Conservation (phyloP, 2,888 invertebrate species). For the Bimastos eiseni region DNA sequence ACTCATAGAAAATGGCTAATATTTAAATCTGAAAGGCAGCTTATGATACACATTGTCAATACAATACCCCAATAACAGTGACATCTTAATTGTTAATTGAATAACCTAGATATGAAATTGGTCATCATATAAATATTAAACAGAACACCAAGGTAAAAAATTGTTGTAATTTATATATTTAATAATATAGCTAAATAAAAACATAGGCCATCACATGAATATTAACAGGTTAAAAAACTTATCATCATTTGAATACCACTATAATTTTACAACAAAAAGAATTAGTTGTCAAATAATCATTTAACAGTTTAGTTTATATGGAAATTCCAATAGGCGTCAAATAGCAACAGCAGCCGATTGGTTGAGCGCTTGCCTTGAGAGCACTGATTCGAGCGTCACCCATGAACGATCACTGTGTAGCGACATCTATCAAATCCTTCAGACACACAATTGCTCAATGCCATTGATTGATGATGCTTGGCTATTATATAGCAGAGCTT, state of each 20-base stretch:
- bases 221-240: not conserved
- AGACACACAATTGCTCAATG: too few relatives aligned
- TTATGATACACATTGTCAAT: not conserved
- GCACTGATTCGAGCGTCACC: too few relatives aligned
- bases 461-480: too few relatives aligned
- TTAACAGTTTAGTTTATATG: too few relatives aligned
- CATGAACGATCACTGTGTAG: too few relatives aligned
- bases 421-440: too few relatives aligned
- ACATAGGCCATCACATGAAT: not conserved
- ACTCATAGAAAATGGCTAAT: not conserved
- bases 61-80: not conserved
- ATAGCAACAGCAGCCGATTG: too few relatives aligned
- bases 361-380: too few relatives aligned
- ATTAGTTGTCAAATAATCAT: too few relatives aligned
- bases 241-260: not conserved
- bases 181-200: not conserved
- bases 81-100: not conserved
- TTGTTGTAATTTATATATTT: conserved; percentile 5
- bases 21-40: not conserved
- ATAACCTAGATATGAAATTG: not conserved
- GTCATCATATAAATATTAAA: not conserved
- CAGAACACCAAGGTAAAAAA: not conserved
- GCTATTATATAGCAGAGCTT: too few relatives aligned
- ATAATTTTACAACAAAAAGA: too few relatives aligned
- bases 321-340: too few relatives aligned